phyloP scores from a whole-genome alignment of 2,888 invertebrate species.

The Lochmaea capreae region DNA sequence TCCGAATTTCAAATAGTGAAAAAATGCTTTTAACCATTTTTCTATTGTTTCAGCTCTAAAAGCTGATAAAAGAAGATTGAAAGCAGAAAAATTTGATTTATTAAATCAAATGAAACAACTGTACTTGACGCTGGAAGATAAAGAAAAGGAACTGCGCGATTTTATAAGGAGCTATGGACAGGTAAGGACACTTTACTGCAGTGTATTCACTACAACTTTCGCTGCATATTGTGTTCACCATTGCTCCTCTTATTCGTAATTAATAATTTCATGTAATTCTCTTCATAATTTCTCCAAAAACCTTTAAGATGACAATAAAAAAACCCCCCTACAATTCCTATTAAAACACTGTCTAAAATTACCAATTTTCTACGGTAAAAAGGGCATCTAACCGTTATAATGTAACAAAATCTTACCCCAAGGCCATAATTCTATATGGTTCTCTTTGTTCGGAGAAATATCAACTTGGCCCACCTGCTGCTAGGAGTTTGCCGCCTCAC shows the following conservation, averaged over 20 bases:
- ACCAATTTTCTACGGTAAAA: neutral
- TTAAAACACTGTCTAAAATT: neutral
- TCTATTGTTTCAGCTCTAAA: conserved; percentile 74
- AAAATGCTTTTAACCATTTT: neutral
- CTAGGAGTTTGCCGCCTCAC: conserved; percentile 15
- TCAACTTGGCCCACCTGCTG: conserved; percentile 30
- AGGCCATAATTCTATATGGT: conserved; percentile 11
- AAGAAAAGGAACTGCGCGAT: conserved; percentile 92
- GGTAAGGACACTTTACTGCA: conserved; percentile 67
- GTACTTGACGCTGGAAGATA: conserved; percentile 93
- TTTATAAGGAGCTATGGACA: conserved; percentile 96
- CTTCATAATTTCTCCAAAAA: no score
- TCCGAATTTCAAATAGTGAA: neutral
- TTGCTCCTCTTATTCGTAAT: no score
- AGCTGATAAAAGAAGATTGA: conserved; percentile 89
- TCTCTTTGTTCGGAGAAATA: conserved; percentile 10
- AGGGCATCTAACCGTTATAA: neutral
- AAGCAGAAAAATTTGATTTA: conserved; percentile 93
- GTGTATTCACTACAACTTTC: no score
- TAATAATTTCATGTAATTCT: no score
- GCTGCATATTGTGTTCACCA: no score
- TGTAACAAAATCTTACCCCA: conserved; percentile 1
- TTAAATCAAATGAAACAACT: conserved; percentile 95
- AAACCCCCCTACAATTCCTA: no score
- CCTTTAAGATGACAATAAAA: no score